Percentiles rank a stretch among this genome's conserved stretches.
Evolutionary conservation across 2,888 invertebrate species (phyloP).

Genomic region (Lysandra bellargus): DNA sequence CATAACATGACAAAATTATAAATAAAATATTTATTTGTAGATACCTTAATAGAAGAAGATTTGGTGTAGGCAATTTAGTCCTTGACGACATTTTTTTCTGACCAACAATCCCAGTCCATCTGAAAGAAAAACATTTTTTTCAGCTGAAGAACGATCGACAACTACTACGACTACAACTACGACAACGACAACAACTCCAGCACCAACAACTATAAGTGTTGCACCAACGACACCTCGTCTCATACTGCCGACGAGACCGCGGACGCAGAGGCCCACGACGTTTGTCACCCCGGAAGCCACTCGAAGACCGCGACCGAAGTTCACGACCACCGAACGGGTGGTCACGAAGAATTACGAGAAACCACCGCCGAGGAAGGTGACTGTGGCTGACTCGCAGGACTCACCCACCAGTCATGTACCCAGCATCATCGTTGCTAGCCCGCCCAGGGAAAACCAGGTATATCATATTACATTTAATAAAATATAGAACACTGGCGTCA

Average conservation of each 20-base stretch:
- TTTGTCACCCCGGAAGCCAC: slow-evolving; percentile 49
- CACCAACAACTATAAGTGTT: slow-evolving; percentile 44
- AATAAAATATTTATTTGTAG: too few species aligned
- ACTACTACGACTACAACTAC: slow-evolving; percentile 50
- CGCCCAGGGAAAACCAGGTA: slow-evolving; percentile 90
- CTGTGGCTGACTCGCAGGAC: slow-evolving; percentile 62
- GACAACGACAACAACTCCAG: slow-evolving; percentile 41
- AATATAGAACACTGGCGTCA: too few species aligned
- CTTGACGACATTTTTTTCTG: too few species aligned
- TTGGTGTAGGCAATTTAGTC: too few species aligned
- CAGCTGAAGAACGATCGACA: slow-evolving; percentile 75
- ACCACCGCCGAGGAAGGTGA: slow-evolving; percentile 60
- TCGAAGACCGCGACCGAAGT: slow-evolving; percentile 60
- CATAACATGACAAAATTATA: neutral
- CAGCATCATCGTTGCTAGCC: slow-evolving; percentile 82
- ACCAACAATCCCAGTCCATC: too few species aligned
- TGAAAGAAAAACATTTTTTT: slow-evolving; percentile 14
- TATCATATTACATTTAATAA: neutral
- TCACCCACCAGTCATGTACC: slow-evolving; percentile 73
- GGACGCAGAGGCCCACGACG: slow-evolving; percentile 50
- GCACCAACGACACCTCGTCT: slow-evolving; percentile 47
- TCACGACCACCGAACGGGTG: slow-evolving; percentile 62
- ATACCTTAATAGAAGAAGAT: too few species aligned
- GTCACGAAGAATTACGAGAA: slow-evolving; percentile 69
- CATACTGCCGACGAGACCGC: slow-evolving; percentile 51